Base-by-base conservation (phyloP, 1,140 invertebrate genomes). In the Drosophila bocqueti region DNA sequence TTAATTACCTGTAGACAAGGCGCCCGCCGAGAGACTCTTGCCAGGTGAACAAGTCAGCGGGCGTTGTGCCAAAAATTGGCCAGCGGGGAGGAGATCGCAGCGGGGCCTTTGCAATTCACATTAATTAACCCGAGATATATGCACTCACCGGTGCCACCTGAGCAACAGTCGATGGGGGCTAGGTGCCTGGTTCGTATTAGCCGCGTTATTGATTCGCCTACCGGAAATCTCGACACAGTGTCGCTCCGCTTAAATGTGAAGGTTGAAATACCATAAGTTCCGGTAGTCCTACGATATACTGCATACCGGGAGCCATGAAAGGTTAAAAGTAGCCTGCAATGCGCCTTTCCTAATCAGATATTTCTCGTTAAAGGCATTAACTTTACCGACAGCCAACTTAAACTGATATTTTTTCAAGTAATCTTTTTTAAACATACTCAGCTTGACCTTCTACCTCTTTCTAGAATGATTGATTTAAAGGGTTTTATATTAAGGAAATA, bases 1-100 rank as follows among this genome's bases (percentile, higher is more conserved):
- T 87, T 87, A 87, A 87, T 87, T 87, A 87, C 84, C 80, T 72
- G 84, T 73, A 87, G 83, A 80, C 76, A 80, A 89, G 79, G 52
- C 67, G 71, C 67, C 45, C 31, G 15, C 59, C 55, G 52, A 75
- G 46, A 34, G 54, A 21, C 69, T 29, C 59, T 50, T 60, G 62
- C 46, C 79, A 79, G 81, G 75, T 86, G 79, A 85, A 84, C 82
- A 84, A 84, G 83, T 49, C 65, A 75, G 34, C 64, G 76, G 83
- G 83, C 84, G 61, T 31, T 49, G 63, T 89, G 83, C 83, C 83
- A 86, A 87, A 85, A 83, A 76, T 40, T 46, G 38, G 38, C 49
- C 47, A 24, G 34, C 55, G 36, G 24, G 57, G 69, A 47, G 40
- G 26, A 31, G 34, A 43, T 57, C 29, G 58, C 26, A 54, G 36